phyloP scores from a whole-genome alignment of 2,113 vertebrate genomes.

The Fregetta grallaria region DNA sequence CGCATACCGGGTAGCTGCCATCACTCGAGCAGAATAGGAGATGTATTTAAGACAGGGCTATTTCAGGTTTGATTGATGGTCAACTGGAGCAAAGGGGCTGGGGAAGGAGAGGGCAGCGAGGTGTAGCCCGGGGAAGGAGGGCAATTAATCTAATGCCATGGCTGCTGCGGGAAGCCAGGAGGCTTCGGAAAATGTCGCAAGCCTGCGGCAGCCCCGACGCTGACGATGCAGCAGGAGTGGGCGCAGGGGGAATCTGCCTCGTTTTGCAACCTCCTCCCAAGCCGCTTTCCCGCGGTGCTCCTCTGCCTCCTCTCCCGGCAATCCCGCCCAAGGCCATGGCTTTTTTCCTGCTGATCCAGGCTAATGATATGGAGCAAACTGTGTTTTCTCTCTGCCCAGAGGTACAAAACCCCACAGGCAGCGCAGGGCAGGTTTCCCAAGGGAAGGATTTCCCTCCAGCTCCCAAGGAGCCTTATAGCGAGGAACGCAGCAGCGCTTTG shows the following conservation, averaged over 20 bases:
- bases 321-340: not conserved
- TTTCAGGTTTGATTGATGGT: not conserved
- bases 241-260: not conserved
- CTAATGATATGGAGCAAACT: not conserved
- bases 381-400: not conserved
- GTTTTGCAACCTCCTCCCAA: not conserved
- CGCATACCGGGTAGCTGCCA: not conserved
- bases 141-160: not conserved
- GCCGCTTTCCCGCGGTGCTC: fast-evolving
- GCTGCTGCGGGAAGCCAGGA: not conserved
- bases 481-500: not conserved
- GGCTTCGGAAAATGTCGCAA: not conserved
- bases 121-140: not conserved
- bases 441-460: not conserved
- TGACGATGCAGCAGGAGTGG: not conserved
- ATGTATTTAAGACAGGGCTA: not conserved
- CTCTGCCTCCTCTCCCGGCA: not conserved
- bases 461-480: not conserved
- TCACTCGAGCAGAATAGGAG: not conserved
- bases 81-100: not conserved
- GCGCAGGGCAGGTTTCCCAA: not conserved
- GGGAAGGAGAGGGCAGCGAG: not conserved
- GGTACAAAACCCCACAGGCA: not conserved
- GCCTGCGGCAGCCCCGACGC: not conserved
- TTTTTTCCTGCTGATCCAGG: not conserved